These are phyloP conservation scores for Pipistrellus pipistrellus DNA, from an alignment of 2,797 vertebrate species.

Conservation along the genomic window DNA sequence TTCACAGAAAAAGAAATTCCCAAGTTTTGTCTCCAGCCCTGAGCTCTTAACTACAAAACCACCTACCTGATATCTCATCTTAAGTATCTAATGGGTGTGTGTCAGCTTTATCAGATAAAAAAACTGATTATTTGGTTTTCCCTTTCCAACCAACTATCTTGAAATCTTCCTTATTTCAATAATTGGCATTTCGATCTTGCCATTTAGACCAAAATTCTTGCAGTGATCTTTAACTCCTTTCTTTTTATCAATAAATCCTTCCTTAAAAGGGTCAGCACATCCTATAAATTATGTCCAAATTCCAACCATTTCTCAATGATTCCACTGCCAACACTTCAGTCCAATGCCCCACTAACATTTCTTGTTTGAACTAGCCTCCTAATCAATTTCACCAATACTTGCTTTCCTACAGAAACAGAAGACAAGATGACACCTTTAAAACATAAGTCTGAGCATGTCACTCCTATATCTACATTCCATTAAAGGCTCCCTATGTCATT, in stretches of 20 bases:
- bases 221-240: neutral
- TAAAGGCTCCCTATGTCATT: neutral
- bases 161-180: neutral
- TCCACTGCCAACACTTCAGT: neutral
- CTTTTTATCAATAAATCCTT: conserved; percentile 40
- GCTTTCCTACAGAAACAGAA: neutral
- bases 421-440: neutral
- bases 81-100: neutral
- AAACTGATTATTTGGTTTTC: neutral
- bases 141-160: neutral
- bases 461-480: neutral
- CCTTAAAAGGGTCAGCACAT: neutral
- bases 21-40: neutral
- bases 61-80: neutral
- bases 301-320: neutral
- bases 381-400: neutral
- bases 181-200: neutral
- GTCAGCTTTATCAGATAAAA: neutral
- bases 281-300: neutral
- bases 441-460: neutral
- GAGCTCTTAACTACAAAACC: conserved; percentile 6
- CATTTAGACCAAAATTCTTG: conserved; percentile 1
- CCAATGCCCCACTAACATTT: neutral
- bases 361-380: neutral
- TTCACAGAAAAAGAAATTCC: neutral